Percentiles rank a stretch among this genome's conserved stretches.
These are phyloP conservation scores for Trichogramma evanescens DNA, from an alignment of 2,888 invertebrate species.

Conservation along the genomic window DNA sequence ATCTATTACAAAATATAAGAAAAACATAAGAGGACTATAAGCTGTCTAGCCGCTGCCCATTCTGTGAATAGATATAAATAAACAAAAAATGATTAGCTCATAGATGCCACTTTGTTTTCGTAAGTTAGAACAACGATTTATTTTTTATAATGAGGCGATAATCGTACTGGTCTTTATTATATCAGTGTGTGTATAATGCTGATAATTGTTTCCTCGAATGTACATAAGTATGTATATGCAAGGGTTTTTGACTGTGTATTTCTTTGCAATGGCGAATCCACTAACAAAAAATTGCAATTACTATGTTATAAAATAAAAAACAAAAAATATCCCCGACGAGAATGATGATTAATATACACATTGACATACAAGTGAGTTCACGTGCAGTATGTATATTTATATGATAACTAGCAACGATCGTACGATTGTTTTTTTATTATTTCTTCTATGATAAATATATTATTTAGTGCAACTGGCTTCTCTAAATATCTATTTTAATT, in stretches of 20 bases:
- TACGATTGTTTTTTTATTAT: constrained; percentile 31
- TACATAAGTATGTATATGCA: constrained; percentile 13
- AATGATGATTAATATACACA: constrained; percentile 3
- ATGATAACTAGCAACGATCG: constrained; percentile 43
- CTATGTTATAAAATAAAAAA: constrained; percentile 2
- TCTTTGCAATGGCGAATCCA: constrained; percentile 3
- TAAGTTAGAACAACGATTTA: neutral
- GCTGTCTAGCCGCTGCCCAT: constrained; percentile 43
- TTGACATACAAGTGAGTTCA: constrained; percentile 25
- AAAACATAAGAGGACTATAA: constrained; percentile 30
- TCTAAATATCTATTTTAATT: neutral
- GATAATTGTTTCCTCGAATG: neutral
- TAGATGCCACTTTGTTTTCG: constrained; percentile 21
- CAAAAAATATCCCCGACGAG: constrained; percentile 18
- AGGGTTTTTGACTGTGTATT: constrained; percentile 17
- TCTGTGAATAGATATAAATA: constrained; percentile 9
- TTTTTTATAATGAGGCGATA: neutral
- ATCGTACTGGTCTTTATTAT: no score
- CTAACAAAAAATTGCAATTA: constrained; percentile 6
- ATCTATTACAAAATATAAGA: constrained; percentile 1
- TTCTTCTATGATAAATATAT: constrained; percentile 26
- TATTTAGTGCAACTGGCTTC: neutral
- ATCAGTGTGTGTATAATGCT: no score
- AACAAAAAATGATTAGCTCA: constrained; percentile 4
- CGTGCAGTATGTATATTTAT: constrained; percentile 24